Percentiles rank a stretch among this genome's conserved stretches.
These are phyloP conservation scores for Cenopis cana DNA, from an alignment of 2,888 invertebrate genomes.

Conservation along the genomic window DNA sequence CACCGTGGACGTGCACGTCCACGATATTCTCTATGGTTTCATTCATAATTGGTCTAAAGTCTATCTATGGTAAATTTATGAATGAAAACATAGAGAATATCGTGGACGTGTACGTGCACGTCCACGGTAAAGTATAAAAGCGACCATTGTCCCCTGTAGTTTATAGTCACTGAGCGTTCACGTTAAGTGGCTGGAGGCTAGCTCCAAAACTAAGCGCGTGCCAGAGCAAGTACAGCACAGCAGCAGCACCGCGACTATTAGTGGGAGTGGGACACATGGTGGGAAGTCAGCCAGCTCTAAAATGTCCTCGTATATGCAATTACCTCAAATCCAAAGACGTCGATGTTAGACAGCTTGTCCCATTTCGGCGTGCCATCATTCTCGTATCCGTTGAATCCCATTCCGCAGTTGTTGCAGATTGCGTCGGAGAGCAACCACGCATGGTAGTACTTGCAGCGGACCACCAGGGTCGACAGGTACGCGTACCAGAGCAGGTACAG, in stretches of 20 bases:
- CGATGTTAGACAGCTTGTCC: slow-evolving; percentile 97
- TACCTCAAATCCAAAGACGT: slow-evolving; percentile 95
- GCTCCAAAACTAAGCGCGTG: neutral
- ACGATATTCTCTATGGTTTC: too few relatives aligned
- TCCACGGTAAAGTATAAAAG: too few relatives aligned
- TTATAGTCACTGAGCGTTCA: neutral
- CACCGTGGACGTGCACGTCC: too few relatives aligned
- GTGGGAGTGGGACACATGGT: too few relatives aligned
- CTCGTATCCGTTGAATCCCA: slow-evolving; percentile 95
- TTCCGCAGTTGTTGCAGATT: slow-evolving; percentile 96
- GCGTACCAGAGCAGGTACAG: slow-evolving; percentile 86
- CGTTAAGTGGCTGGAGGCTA: neutral
- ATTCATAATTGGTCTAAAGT: too few relatives aligned
- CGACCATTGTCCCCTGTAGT: neutral
- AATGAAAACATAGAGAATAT: too few relatives aligned
- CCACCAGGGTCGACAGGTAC: slow-evolving; percentile 92
- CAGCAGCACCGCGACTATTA: too few relatives aligned
- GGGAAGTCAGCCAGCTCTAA: too few relatives aligned
- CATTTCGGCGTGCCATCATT: slow-evolving; percentile 91
- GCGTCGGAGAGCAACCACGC: slow-evolving; percentile 99
- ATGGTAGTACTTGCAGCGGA: slow-evolving; percentile 97
- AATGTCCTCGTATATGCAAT: too few relatives aligned
- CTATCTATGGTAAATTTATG: too few relatives aligned
- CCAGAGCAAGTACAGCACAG: too few relatives aligned
- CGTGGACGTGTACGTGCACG: too few relatives aligned